These are phyloP conservation scores for Microctenopoma stevenorrisi DNA, from an alignment of 2,797 vertebrate genomes.

Conservation along the genomic window DNA sequence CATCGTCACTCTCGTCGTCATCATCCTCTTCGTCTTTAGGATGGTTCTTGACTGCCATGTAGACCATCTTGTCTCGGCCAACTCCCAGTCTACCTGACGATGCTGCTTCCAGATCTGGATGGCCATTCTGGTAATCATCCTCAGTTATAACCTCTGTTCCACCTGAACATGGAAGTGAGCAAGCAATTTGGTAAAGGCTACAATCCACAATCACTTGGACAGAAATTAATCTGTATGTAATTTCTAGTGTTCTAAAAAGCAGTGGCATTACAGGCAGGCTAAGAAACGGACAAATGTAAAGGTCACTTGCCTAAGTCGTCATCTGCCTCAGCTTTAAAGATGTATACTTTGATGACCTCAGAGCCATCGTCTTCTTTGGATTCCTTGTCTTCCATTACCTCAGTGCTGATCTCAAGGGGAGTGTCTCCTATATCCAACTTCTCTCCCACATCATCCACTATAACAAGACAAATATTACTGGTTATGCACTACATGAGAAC, in stretches of 20 bases:
- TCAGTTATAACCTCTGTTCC: conserved; percentile 98
- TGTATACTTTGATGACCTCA: conserved; percentile 99
- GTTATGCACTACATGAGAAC: conserved; percentile 22
- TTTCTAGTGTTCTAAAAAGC: neutral
- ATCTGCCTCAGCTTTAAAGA: conserved; percentile 99
- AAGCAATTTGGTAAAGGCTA: neutral
- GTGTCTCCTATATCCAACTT: conserved; percentile 95
- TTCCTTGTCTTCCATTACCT: conserved; percentile 92
- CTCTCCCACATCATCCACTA: conserved; percentile 98
- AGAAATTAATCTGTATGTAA: neutral
- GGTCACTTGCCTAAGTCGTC: conserved; percentile 92
- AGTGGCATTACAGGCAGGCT: neutral
- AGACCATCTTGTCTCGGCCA: conserved; percentile 98
- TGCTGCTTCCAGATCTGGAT: conserved; percentile 92
- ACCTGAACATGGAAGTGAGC: conserved; percentile 77
- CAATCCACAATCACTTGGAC: neutral
- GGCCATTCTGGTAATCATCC: conserved; percentile 95
- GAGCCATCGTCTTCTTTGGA: conserved; percentile 95
- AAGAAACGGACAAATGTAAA: neutral
- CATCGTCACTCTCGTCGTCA: conserved; percentile 68
- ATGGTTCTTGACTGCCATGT: conserved; percentile 98
- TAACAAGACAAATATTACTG: conserved; percentile 37
- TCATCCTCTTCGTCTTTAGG: conserved; percentile 88
- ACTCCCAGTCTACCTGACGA: conserved; percentile 88
- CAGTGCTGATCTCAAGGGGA: conserved; percentile 94